These are phyloP conservation scores for Papilio gigon DNA, from an alignment of 2,888 invertebrate species.

Conservation along the genomic window DNA sequence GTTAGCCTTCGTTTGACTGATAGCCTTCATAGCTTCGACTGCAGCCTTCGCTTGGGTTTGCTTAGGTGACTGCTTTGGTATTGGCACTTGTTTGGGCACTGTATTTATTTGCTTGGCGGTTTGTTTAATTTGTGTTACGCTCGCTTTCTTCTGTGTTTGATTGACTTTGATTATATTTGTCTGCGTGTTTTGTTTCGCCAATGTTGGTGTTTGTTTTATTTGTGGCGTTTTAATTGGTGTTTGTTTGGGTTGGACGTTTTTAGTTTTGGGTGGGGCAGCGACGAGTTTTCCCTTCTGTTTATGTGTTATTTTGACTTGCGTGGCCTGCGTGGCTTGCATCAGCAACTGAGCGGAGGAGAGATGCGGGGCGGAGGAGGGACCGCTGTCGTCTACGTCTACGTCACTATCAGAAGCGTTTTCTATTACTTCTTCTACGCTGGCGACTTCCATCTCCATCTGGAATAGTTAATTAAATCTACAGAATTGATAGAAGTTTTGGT, in stretches of 20 bases:
- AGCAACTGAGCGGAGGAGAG: constrained; percentile 73
- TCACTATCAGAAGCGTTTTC: constrained; percentile 74
- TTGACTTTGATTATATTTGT: constrained; percentile 41
- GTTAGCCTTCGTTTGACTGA: constrained; percentile 43
- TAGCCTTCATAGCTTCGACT: constrained; percentile 45
- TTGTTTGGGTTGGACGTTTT: constrained; percentile 47
- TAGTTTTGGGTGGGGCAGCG: constrained; percentile 53
- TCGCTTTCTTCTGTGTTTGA: constrained; percentile 42
- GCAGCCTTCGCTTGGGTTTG: constrained; percentile 45
- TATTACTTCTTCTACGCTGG: constrained; percentile 60
- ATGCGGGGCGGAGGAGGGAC: constrained; percentile 53
- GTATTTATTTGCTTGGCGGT: constrained; percentile 40
- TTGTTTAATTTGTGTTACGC: constrained; percentile 17
- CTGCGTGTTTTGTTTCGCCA: constrained; percentile 38
- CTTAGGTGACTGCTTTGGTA: constrained; percentile 54
- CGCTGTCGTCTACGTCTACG: constrained; percentile 73
- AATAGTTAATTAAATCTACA: not conserved
- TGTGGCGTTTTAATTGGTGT: constrained; percentile 41
- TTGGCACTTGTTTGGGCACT: constrained; percentile 28
- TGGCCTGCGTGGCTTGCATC: constrained; percentile 66
- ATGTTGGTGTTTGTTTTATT: constrained; percentile 36
- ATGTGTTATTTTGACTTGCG: constrained; percentile 50
- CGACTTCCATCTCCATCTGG: constrained; percentile 61
- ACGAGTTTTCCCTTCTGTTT: constrained; percentile 59
- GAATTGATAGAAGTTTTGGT: too few relatives aligned